Conservation (phyloP, 2,888 invertebrate genomes). For the Neelides folsomi region DNA sequence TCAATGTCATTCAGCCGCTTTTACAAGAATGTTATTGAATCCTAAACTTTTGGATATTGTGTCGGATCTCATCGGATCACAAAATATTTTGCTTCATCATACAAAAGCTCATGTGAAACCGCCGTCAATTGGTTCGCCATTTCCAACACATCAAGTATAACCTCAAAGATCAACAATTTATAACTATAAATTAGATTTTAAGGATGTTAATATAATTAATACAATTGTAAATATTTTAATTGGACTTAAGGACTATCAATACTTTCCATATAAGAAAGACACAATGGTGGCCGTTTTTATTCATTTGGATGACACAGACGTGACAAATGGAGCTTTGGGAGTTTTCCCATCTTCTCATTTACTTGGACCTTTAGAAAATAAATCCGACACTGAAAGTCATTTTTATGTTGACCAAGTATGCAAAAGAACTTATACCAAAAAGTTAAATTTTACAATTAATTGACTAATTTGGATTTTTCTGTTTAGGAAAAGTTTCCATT, state of each 20-base stretch:
- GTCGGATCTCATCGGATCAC: slow-evolving; percentile 44
- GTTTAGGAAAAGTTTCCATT: slow-evolving; percentile 41
- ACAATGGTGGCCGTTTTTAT: slow-evolving; percentile 48
- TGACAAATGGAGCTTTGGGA: slow-evolving; percentile 47
- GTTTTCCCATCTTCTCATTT: slow-evolving; percentile 49
- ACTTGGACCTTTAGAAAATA: slow-evolving; percentile 45
- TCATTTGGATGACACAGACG: slow-evolving; percentile 45
- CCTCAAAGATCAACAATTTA: not conserved
- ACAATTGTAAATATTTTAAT: too few relatives aligned
- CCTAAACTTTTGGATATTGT: slow-evolving; percentile 43
- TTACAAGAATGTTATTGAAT: slow-evolving; percentile 42
- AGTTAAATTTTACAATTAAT: slow-evolving; percentile 1
- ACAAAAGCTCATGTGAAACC: slow-evolving; percentile 50
- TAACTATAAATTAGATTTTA: not conserved
- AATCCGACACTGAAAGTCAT: slow-evolving; percentile 39
- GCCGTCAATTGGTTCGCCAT: slow-evolving; percentile 47
- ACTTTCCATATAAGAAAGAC: slow-evolving; percentile 47
- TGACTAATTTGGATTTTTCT: not conserved
- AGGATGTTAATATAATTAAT: not conserved
- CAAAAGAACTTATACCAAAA: too few relatives aligned
- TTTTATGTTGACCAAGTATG: slow-evolving; percentile 33
- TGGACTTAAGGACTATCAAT: slow-evolving; percentile 45
- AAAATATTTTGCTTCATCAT: slow-evolving; percentile 47
- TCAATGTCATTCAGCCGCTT: slow-evolving; percentile 46
- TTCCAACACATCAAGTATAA: slow-evolving; percentile 47